These are phyloP conservation scores for Decapterus maruadsi DNA, from an alignment of 2,797 vertebrate genomes.

Conservation along the genomic window DNA sequence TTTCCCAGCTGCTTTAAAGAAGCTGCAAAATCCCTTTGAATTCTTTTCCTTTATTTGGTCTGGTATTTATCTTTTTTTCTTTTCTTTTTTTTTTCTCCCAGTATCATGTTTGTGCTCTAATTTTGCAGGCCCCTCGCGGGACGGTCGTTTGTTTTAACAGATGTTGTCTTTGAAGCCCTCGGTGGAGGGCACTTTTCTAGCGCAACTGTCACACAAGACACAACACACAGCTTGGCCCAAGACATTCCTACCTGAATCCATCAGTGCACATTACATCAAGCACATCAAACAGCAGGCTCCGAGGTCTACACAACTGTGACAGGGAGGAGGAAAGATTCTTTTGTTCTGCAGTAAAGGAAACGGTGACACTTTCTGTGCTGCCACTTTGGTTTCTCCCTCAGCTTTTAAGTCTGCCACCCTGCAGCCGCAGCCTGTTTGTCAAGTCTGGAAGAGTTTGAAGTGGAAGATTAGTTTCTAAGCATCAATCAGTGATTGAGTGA, in stretches of 20 bases:
- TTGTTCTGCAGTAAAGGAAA: slow-evolving; percentile 62
- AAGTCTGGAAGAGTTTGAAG: slow-evolving; percentile 23
- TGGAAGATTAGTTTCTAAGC: slow-evolving; percentile 21
- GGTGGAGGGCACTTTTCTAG: slow-evolving; percentile 67
- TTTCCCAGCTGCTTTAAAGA: slow-evolving; percentile 48
- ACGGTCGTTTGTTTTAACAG: slow-evolving; percentile 79
- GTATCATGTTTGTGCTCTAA: slow-evolving; percentile 67
- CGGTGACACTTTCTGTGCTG: slow-evolving; percentile 47
- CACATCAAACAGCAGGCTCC: slow-evolving; percentile 70
- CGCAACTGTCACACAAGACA: slow-evolving; percentile 75
- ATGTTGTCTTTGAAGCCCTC: slow-evolving; percentile 82
- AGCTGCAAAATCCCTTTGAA: slow-evolving; percentile 58
- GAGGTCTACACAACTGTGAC: slow-evolving; percentile 67
- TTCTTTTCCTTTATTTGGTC: slow-evolving; percentile 73
- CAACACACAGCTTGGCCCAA: slow-evolving; percentile 62
- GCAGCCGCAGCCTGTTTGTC: slow-evolving; percentile 19
- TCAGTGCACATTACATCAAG: slow-evolving; percentile 70
- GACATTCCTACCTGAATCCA: slow-evolving; percentile 75
- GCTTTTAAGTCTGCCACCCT: slow-evolving; percentile 27
- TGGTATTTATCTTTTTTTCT: slow-evolving; percentile 51
- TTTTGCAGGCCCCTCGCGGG: slow-evolving; percentile 63
- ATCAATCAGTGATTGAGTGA: slow-evolving; percentile 7
- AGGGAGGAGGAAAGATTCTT: slow-evolving; percentile 69
- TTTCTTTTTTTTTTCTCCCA: neutral
- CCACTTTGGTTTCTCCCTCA: slow-evolving; percentile 33